Conservation (phyloP, 2,113 vertebrate genomes). For the Myiopsitta monachus region DNA sequence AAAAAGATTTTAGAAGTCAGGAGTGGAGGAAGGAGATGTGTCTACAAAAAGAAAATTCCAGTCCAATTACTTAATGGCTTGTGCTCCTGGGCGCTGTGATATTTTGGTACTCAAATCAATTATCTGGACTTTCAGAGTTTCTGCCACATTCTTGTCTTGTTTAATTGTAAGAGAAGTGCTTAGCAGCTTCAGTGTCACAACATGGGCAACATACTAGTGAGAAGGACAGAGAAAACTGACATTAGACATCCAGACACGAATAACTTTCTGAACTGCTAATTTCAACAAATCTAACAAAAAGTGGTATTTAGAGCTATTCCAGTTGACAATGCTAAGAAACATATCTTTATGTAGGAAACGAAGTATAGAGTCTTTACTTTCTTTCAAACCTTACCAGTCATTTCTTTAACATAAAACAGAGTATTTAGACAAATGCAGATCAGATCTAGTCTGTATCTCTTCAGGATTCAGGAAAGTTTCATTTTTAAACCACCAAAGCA, state of each 20-base stretch:
- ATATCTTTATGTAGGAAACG: background rate
- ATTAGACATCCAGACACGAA: background rate
- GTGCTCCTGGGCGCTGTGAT: constrained; percentile 91
- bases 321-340: background rate
- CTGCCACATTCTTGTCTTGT: constrained; percentile 83
- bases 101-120: constrained; percentile 88
- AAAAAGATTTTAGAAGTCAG: background rate
- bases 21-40: background rate
- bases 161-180: constrained; percentile 88
- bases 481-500: background rate
- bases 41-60: background rate
- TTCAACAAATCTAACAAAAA: background rate
- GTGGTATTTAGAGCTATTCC: background rate
- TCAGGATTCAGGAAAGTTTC: background rate
- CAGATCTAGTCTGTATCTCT: background rate
- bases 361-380: background rate
- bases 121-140: constrained; percentile 92
- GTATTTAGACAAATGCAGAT: background rate
- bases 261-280: background rate
- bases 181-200: constrained; percentile 87
- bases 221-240: constrained; percentile 5
- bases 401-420: background rate
- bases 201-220: constrained; percentile 86
- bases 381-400: background rate
- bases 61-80: constrained; percentile 86